These are phyloP conservation scores for Danaus plexippus DNA, from an alignment of 1,140 invertebrate species.

Conservation along the genomic window DNA sequence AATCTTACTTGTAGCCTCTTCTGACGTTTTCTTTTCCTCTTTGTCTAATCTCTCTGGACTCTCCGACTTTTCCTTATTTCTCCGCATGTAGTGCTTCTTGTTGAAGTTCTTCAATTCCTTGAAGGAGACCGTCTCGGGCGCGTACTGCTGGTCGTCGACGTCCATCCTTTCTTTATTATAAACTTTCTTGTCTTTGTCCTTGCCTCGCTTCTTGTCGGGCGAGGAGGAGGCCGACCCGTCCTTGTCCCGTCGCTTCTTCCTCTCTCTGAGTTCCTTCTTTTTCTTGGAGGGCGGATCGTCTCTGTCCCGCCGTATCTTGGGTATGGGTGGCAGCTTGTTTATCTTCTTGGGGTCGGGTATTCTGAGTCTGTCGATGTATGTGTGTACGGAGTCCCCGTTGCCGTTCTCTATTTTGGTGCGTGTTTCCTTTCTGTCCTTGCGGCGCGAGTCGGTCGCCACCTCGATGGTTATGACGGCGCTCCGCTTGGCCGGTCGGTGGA, in stretches of 20 bases:
- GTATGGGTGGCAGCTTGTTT: constrained; percentile 62
- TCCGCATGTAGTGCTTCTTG: constrained; percentile 76
- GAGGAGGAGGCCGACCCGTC: constrained; percentile 23
- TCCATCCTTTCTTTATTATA: constrained; percentile 27
- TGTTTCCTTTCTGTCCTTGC: constrained; percentile 2
- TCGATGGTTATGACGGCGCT: constrained; percentile 64
- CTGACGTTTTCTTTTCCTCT: constrained; percentile 16
- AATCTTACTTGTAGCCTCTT: constrained; percentile 63
- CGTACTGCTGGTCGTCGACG: constrained; percentile 24
- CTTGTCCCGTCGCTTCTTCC: constrained; percentile 29
- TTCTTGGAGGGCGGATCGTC: constrained; percentile 38
- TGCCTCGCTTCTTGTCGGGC: constrained; percentile 35
- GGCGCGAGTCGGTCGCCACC: constrained; percentile 33
- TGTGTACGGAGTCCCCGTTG: constrained; percentile 19
- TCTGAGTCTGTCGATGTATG: constrained; percentile 34
- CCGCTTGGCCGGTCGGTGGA: constrained; percentile 53
- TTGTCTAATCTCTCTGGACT: constrained; percentile 60
- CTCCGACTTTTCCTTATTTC: constrained; percentile 73
- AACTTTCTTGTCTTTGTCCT: constrained; percentile 27
- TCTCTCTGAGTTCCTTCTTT: constrained; percentile 37
- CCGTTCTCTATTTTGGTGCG: constrained; percentile 13
- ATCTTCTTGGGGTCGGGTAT: constrained; percentile 43
- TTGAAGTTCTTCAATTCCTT: constrained; percentile 75
- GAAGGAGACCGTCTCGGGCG: constrained; percentile 61
- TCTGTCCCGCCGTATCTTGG: constrained; percentile 46